These are phyloP conservation scores for Emys orbicularis DNA, from an alignment of 2,797 vertebrate genomes.

Conservation along the genomic window DNA sequence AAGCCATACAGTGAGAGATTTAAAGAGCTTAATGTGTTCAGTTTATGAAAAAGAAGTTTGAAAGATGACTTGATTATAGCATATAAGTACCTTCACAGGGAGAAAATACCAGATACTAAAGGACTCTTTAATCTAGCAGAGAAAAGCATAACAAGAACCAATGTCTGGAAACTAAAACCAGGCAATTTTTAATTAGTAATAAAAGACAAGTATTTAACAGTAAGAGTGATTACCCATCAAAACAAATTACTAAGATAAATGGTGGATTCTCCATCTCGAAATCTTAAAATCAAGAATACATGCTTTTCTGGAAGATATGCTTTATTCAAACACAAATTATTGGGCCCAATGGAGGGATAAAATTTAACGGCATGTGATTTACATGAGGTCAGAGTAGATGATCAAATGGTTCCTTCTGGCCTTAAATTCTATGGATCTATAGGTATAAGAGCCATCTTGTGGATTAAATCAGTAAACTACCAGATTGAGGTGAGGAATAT, in stretches of 20 bases:
- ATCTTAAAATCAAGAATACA: not conserved
- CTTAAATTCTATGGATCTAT: not conserved
- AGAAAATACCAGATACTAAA: not conserved
- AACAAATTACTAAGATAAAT: not conserved
- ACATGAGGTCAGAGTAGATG: too few species aligned
- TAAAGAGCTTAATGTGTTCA: too few species aligned
- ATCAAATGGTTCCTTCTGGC: not conserved
- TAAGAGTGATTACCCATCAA: not conserved
- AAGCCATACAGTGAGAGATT: too few species aligned
- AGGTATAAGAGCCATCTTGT: not conserved
- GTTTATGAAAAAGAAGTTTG: too few species aligned
- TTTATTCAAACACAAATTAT: not conserved
- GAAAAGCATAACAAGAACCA: not conserved
- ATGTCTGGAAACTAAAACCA: not conserved
- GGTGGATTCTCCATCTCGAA: not conserved
- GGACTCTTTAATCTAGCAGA: rapidly evolving
- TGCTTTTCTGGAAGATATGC: not conserved
- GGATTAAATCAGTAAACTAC: too few species aligned
- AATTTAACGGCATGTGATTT: not conserved
- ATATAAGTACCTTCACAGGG: not conserved
- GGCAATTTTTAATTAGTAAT: not conserved
- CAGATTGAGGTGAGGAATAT: too few species aligned
- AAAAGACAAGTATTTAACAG: rapidly evolving
- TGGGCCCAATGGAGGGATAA: not conserved
- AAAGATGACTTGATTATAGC: too few species aligned